Percentiles rank a stretch among this genome's conserved stretches.
Conservation (phyloP, 2,888 invertebrate species). For the Encarsia formosa region DNA sequence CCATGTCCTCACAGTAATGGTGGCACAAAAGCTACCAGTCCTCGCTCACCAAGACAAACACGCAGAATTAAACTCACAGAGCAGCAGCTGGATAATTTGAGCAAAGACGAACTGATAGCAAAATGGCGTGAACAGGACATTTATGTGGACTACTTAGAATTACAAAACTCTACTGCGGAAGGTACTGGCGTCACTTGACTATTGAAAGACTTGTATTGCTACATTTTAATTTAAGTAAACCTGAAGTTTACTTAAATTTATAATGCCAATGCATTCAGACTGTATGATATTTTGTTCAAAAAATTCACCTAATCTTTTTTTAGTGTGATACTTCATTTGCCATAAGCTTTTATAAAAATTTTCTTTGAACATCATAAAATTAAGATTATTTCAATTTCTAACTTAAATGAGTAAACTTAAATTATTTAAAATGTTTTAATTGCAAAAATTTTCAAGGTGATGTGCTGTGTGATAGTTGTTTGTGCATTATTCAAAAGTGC, state of each 20-base stretch:
- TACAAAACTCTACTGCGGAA: constrained; percentile 72
- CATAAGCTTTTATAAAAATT: too few species aligned
- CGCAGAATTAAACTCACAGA: constrained; percentile 63
- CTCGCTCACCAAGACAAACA: constrained; percentile 52
- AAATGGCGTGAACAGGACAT: constrained; percentile 74
- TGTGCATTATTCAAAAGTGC: constrained; percentile 22
- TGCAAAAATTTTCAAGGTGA: constrained; percentile 26
- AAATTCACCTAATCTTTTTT: too few species aligned
- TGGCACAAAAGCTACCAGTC: constrained; percentile 40
- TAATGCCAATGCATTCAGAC: too few species aligned
- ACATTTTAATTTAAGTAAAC: too few species aligned
- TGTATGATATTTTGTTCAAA: constrained; percentile 14
- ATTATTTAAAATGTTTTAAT: too few species aligned
- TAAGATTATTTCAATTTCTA: too few species aligned
- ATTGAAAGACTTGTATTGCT: too few species aligned
- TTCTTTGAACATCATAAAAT: too few species aligned
- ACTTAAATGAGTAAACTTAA: too few species aligned
- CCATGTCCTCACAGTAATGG: constrained; percentile 37
- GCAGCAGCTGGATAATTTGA: constrained; percentile 62
- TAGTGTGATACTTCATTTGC: too few species aligned
- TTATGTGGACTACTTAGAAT: constrained; percentile 72
- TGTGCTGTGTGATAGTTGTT: constrained; percentile 24
- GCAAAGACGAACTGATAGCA: constrained; percentile 63
- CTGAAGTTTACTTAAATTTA: too few species aligned
- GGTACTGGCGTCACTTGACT: constrained; percentile 59